phyloP scores from a whole-genome alignment of 2,888 invertebrate genomes.

The Chymomyza procnemis region DNA sequence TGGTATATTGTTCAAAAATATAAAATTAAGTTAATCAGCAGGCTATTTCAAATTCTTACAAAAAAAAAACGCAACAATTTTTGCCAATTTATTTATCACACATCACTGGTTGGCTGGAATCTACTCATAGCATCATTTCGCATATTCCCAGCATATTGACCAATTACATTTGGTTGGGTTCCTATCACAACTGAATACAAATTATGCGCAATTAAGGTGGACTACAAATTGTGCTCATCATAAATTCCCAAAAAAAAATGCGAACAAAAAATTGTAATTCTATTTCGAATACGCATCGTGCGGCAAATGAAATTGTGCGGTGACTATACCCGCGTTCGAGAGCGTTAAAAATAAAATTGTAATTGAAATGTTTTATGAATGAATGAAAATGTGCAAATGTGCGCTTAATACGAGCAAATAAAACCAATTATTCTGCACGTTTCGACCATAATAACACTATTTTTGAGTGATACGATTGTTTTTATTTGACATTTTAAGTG shows the following conservation, averaged over 20 bases:
- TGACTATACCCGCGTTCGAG: background rate
- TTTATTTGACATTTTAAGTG: background rate
- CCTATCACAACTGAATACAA: slow-evolving; percentile 48
- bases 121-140: background rate
- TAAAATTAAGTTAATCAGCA: too few relatives aligned
- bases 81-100: background rate
- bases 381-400: slow-evolving; percentile 19
- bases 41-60: too few relatives aligned
- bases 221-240: slow-evolving; percentile 32
- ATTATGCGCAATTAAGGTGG: slow-evolving; percentile 46
- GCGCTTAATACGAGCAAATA: background rate
- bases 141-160: slow-evolving; percentile 21
- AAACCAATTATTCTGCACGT: background rate
- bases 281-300: slow-evolving; percentile 26
- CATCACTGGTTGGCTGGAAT: background rate
- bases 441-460: background rate
- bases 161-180: slow-evolving; percentile 39
- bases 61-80: background rate
- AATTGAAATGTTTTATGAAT: slow-evolving; percentile 46
- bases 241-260: slow-evolving; percentile 27
- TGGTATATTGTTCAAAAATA: too few relatives aligned
- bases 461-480: background rate
- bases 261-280: slow-evolving; percentile 36
- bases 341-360: slow-evolving; percentile 24
- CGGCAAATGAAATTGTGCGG: slow-evolving; percentile 32